A percentile compares a stretch with the other conserved stretches of the same genome.
Conservation (phyloP, 2,888 invertebrate species). For the Megamerina dolium region DNA sequence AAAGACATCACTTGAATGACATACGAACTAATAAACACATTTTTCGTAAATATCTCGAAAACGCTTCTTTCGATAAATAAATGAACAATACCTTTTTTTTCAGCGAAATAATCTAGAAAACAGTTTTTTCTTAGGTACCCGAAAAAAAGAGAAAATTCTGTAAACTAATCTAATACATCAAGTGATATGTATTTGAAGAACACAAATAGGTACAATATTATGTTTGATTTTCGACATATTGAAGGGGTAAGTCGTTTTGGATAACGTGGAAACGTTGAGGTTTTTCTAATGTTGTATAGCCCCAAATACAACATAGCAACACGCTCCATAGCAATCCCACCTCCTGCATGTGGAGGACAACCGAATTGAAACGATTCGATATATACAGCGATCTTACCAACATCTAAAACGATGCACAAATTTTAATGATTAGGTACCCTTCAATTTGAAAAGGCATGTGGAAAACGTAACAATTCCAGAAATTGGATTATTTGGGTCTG, state of each 20-base stretch:
- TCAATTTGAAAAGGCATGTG: neutral
- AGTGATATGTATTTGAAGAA: too few relatives aligned
- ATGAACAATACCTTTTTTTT: too few relatives aligned
- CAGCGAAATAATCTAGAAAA: too few relatives aligned
- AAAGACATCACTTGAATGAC: too few relatives aligned
- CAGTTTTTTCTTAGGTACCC: too few relatives aligned
- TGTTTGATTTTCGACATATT: conserved; percentile 25
- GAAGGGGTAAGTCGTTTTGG: conserved; percentile 94
- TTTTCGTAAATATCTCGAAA: too few relatives aligned
- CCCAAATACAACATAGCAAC: conserved; percentile 98
- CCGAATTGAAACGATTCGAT: conserved; percentile 96
- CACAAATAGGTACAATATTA: neutral
- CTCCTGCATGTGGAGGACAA: conserved; percentile 95
- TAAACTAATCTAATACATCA: too few relatives aligned
- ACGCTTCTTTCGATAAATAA: too few relatives aligned
- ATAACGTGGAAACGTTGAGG: conserved; percentile 98
- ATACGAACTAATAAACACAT: too few relatives aligned
- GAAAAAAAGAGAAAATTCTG: too few relatives aligned
- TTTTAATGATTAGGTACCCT: neutral
- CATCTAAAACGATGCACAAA: conserved; percentile 57
- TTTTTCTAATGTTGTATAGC: conserved; percentile 93
- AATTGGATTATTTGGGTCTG: conserved; percentile 80
- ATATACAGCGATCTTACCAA: conserved; percentile 87
- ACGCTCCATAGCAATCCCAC: conserved; percentile 93
- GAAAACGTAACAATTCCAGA: conserved; percentile 66